A percentile compares a stretch with the other conserved stretches of the same genome.
These are phyloP conservation scores for Chrysochloris asiatica DNA, from an alignment of 2,113 vertebrate species.

Conservation along the genomic window DNA sequence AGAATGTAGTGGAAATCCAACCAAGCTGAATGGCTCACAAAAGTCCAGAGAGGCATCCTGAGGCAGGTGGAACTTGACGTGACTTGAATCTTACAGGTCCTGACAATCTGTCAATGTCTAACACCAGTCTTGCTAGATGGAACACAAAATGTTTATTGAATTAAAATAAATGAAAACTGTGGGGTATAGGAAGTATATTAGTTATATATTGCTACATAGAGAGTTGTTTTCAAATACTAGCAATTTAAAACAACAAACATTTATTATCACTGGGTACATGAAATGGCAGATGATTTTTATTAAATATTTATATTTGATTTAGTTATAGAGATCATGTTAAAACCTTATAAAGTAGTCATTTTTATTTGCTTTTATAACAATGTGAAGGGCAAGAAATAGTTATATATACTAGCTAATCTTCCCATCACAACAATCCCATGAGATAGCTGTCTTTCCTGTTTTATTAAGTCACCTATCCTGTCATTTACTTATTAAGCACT, in stretches of 20 bases:
- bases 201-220: neutral
- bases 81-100: neutral
- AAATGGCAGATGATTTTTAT: conserved; percentile 26
- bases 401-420: conserved; percentile 8
- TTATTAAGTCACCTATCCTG: neutral
- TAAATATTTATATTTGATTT: neutral
- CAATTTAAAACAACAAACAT: neutral
- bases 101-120: neutral
- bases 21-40: neutral
- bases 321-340: neutral
- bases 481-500: neutral
- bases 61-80: neutral
- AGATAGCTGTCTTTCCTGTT: neutral
- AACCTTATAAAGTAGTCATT: neutral
- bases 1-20: neutral
- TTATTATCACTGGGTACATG: neutral
- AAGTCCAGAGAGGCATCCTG: neutral
- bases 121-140: neutral
- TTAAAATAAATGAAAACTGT: neutral
- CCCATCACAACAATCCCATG: neutral
- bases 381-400: neutral
- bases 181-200: neutral
- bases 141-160: neutral
- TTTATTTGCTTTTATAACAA: conserved; percentile 17
- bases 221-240: neutral